These are phyloP conservation scores for Mastomys natalensis DNA, from an alignment of 2,113 vertebrate genomes.

Conservation along the genomic window DNA sequence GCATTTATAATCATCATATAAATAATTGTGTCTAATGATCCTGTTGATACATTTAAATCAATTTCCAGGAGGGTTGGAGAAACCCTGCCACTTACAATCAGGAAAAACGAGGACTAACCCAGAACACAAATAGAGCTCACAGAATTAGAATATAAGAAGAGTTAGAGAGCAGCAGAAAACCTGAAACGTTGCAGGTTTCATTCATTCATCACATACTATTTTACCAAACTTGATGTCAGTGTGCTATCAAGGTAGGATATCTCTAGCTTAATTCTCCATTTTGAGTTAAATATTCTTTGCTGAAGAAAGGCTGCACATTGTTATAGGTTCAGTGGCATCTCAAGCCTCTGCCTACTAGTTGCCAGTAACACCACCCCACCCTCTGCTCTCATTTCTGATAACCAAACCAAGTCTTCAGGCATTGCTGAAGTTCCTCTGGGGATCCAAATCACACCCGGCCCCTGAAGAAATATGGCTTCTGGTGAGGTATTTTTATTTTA, in stretches of 20 bases:
- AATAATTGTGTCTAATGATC: neutral
- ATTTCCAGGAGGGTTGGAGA: neutral
- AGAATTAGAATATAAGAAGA: neutral
- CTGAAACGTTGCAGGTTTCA: neutral
- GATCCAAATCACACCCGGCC: neutral
- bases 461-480: neutral
- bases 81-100: neutral
- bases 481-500: neutral
- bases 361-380: neutral
- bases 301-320: neutral
- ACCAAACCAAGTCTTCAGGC: neutral
- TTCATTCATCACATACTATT: neutral
- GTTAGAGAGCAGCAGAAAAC: neutral
- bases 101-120: neutral
- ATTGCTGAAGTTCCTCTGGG: neutral
- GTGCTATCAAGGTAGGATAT: accelerated
- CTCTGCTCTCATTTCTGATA: neutral
- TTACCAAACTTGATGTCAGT: neutral
- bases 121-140: neutral
- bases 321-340: neutral
- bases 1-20: constrained; percentile 13
- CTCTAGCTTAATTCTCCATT: neutral
- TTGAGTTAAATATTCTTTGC: neutral
- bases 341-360: neutral
- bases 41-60: neutral